These are phyloP conservation scores for Prionace glauca DNA, from an alignment of 2,797 vertebrate genomes.

Conservation along the genomic window DNA sequence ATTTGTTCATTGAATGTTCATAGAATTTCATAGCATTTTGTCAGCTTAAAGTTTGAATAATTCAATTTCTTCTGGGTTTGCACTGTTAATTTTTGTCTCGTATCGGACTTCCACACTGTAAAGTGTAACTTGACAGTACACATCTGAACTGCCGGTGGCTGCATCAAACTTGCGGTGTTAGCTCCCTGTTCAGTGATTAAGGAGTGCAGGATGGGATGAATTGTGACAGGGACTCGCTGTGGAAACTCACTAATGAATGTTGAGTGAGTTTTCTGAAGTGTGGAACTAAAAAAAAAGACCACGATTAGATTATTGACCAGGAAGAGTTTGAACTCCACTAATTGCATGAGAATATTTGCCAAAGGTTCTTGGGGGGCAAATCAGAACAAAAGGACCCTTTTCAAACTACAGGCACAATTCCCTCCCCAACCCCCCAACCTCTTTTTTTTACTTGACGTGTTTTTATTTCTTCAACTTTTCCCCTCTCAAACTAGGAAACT, in stretches of 20 bases:
- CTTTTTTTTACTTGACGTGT: not conserved
- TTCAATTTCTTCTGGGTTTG: not conserved
- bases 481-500: not conserved
- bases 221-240: slow-evolving; percentile 1
- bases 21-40: not conserved
- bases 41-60: not conserved
- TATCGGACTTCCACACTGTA: not conserved
- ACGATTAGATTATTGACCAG: slow-evolving; percentile 25
- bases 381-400: not conserved
- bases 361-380: not conserved
- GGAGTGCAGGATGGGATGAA: not conserved
- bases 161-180: not conserved
- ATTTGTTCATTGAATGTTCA: too few species aligned
- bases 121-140: not conserved
- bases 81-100: not conserved
- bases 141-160: not conserved
- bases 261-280: slow-evolving; percentile 31
- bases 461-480: too few species aligned
- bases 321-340: slow-evolving; percentile 5
- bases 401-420: not conserved
- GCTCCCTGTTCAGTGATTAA: not conserved
- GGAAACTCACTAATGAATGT: slow-evolving; percentile 26
- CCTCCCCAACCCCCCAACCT: too few species aligned
- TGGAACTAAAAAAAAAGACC: not conserved
- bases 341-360: slow-evolving; percentile 32